Evolutionary conservation across 1,140 invertebrate species (phyloP).

Genomic region (Grapholita molesta): DNA sequence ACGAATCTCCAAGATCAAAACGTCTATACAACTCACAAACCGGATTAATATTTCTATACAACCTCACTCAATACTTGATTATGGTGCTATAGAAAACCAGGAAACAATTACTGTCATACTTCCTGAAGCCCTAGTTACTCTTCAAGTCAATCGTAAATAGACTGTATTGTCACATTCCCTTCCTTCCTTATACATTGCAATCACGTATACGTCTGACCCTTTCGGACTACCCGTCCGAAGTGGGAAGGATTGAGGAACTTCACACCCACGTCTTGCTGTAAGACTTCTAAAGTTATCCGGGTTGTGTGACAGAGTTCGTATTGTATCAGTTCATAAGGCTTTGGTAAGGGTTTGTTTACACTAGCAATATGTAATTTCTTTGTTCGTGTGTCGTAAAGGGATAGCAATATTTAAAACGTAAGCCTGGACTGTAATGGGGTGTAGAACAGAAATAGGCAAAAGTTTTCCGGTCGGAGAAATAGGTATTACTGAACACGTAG

Average conservation of each 20-base stretch:
- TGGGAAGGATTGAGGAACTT: background rate
- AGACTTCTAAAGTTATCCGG: background rate
- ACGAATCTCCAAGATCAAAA: too few species aligned
- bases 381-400: background rate
- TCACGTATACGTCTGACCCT: background rate
- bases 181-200: background rate
- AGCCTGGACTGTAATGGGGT: too few species aligned
- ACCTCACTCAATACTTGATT: background rate
- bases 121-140: background rate
- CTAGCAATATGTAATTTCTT: background rate
- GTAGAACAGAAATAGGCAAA: too few species aligned
- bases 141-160: background rate
- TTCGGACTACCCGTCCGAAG: background rate
- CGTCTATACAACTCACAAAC: background rate
- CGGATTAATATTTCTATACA: background rate
- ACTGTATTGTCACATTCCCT: conserved; percentile 4
- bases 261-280: background rate
- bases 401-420: too few species aligned
- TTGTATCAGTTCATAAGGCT: background rate
- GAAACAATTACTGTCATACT: background rate
- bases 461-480: too few species aligned
- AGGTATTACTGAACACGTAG: too few species aligned
- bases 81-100: background rate
- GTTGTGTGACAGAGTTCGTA: background rate
- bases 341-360: background rate